A percentile compares a stretch with the other conserved stretches of the same genome.
Conservation (phyloP, 2,888 invertebrate genomes). For the Andrena trimmerana region DNA sequence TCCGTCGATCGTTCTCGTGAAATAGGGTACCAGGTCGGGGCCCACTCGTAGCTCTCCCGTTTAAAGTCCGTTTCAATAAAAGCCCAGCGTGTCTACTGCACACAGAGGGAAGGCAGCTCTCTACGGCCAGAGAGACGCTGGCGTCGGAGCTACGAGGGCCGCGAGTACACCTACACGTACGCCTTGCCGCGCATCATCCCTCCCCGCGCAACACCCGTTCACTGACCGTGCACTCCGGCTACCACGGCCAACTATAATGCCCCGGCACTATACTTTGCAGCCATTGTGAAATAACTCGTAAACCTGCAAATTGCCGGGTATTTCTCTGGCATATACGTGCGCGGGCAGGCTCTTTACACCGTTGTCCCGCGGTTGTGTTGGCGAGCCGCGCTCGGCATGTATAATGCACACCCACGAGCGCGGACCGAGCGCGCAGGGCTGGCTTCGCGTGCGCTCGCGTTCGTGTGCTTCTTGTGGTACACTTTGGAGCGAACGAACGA, state of each 20-base stretch:
- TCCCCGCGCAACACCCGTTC: slow-evolving; percentile 57
- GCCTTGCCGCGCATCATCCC: slow-evolving; percentile 28
- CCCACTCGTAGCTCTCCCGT: too few relatives aligned
- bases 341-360: slow-evolving; percentile 56
- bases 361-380: slow-evolving; percentile 7
- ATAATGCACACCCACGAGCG: slow-evolving; percentile 32
- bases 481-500: background rate
- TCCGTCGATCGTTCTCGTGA: slow-evolving; percentile 76
- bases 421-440: background rate
- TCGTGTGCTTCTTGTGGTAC: background rate
- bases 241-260: slow-evolving; percentile 75
- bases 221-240: slow-evolving; percentile 70
- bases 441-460: background rate
- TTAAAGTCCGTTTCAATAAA: slow-evolving; percentile 43
- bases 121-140: background rate
- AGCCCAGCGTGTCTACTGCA: background rate
- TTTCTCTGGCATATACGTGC: slow-evolving; percentile 78
- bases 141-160: slow-evolving; percentile 6
- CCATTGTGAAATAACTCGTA: slow-evolving; percentile 86
- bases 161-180: slow-evolving; percentile 38
- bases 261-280: slow-evolving; percentile 84
- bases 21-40: slow-evolving; percentile 60
- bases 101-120: slow-evolving; percentile 11
- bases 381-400: slow-evolving; percentile 2
- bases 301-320: slow-evolving; percentile 85